These are phyloP conservation scores for Drosophila picticornis DNA, from an alignment of 2,888 invertebrate genomes.

Conservation along the genomic window DNA sequence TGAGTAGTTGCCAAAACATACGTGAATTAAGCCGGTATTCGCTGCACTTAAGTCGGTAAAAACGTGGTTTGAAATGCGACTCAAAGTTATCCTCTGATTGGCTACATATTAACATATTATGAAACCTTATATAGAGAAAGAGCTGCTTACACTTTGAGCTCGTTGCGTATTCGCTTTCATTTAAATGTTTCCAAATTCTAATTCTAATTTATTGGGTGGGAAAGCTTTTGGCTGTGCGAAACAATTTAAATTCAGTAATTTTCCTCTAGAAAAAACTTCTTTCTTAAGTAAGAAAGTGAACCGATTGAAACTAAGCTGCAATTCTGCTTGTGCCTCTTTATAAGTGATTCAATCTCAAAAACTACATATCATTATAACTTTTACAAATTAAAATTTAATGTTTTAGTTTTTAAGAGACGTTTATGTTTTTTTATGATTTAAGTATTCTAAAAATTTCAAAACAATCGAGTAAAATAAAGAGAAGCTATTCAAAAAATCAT, in stretches of 20 bases:
- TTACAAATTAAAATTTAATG: not conserved
- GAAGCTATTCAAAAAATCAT: not conserved
- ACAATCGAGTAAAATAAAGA: not conserved
- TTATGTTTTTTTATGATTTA: too few relatives aligned
- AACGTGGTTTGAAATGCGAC: not conserved
- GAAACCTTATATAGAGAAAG: not conserved
- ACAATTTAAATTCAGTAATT: not conserved
- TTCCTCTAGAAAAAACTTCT: fast-evolving
- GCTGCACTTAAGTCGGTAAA: not conserved
- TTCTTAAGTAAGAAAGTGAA: not conserved
- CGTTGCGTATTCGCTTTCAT: not conserved
- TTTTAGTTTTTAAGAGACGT: not conserved
- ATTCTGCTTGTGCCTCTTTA: not conserved
- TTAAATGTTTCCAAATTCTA: not conserved
- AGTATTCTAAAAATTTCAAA: not conserved
- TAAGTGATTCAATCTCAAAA: not conserved
- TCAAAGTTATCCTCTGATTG: not conserved
- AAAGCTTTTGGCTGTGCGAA: not conserved
- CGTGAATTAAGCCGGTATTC: conserved; percentile 1
- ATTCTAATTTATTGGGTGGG: not conserved
- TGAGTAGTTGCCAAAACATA: conserved; percentile 33
- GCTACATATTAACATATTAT: not conserved
- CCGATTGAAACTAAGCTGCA: not conserved
- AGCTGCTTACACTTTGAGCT: not conserved
- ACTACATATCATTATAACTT: not conserved